These are phyloP conservation scores for Anguilla japonica DNA, from an alignment of 2,113 vertebrate genomes.

Conservation along the genomic window DNA sequence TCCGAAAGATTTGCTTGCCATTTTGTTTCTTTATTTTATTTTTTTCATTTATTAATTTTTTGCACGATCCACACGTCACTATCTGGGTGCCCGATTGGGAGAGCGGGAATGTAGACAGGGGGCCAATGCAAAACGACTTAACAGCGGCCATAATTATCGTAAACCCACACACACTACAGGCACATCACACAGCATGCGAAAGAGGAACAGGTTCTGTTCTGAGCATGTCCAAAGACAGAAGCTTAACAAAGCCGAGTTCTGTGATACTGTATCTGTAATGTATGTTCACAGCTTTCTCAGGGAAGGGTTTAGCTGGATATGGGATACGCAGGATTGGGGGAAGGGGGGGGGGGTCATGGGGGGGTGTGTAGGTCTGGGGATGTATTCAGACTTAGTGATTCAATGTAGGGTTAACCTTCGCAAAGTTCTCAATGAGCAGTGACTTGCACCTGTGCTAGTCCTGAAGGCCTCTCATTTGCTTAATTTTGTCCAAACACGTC, in stretches of 20 bases:
- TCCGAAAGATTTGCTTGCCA: conserved; percentile 53
- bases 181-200: conserved; percentile 61
- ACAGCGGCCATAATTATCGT: not conserved
- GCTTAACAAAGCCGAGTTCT: not conserved
- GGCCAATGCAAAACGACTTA: conserved; percentile 38
- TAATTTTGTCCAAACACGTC: conserved; percentile 38
- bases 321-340: not conserved
- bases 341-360: not conserved
- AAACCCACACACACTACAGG: conserved; percentile 36
- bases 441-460: conserved; percentile 19
- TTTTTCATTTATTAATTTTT: conserved; percentile 44
- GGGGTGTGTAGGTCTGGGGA: not conserved
- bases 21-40: conserved; percentile 32
- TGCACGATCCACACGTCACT: conserved; percentile 67
- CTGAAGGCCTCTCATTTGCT: conserved; percentile 46
- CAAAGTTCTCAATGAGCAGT: conserved; percentile 29
- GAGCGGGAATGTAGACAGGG: conserved; percentile 37
- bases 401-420: conserved; percentile 13
- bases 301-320: not conserved
- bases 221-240: conserved; percentile 58
- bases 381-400: not conserved
- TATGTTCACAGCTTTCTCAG: not conserved
- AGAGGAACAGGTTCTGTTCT: conserved; percentile 47
- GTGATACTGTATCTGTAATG: not conserved
- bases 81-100: conserved; percentile 53